Conservation (phyloP, 2,113 vertebrate species). For the Tyto alba region DNA sequence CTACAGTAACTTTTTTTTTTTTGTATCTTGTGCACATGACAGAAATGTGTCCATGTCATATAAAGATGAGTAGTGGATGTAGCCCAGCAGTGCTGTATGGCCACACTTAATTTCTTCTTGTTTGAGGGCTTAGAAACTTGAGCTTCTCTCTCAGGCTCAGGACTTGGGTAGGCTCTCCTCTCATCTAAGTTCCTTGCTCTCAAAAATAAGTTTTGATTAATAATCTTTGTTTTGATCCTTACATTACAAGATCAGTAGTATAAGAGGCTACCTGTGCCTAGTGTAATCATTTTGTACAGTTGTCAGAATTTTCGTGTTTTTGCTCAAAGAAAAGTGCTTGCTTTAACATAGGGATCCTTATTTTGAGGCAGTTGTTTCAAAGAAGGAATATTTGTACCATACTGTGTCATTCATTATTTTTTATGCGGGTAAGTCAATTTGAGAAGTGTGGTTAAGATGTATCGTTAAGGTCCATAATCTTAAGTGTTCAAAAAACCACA, state of each 20-base stretch:
- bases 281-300: not conserved
- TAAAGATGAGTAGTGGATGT: not conserved
- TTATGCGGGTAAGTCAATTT: not conserved
- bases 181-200: not conserved
- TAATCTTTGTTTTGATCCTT: not conserved
- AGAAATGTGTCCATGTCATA: not conserved
- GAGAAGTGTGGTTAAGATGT: not conserved
- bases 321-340: not conserved
- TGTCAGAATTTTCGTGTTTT: not conserved
- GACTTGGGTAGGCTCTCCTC: not conserved
- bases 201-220: not conserved
- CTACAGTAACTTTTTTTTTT: not conserved
- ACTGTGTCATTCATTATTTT: not conserved
- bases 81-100: not conserved
- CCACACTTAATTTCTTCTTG: not conserved
- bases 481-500: not conserved
- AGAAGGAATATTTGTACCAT: not conserved
- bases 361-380: not conserved
- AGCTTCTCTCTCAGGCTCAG: not conserved
- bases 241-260: not conserved
- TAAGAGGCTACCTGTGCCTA: rapidly evolving
- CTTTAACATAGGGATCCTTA: not conserved
- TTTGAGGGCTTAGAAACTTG: not conserved
- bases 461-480: not conserved
- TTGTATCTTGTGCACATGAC: not conserved